Evolutionary conservation across 2,888 invertebrate genomes (phyloP), one percentile per base, ranked within the genome.

Genomic region (Tipula vernalis): DNA sequence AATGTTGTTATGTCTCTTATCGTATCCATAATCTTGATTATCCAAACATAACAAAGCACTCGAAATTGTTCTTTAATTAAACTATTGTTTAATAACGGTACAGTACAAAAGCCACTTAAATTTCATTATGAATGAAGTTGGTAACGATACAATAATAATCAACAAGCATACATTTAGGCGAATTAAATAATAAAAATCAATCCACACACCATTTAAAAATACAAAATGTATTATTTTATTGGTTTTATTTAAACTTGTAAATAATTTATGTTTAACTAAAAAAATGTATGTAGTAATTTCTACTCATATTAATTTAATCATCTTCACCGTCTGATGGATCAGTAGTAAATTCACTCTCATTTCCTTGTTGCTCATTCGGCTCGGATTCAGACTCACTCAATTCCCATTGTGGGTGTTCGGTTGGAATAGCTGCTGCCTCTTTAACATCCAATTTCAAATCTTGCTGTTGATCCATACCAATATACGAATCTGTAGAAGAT

Each of bases 381-480:
- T 96, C 96, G 87, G 96, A 95, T 90, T 98, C 98, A 86, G 98
- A 98, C 90, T 98, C 98, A 88, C 97, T 96, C 90, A 98, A 96
- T 90, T 98, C 98, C 98, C 99, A 99, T 92, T 98, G 98, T n/a
- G 98, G 98, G 92, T 98, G 98, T 90, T 97, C 96, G 86, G 95
- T 96, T 88, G 97, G 96, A 89, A 98, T 94, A 89, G 96, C 96
- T 88, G 97, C 96, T 39, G 98, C 98, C 92, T 98, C 98, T 92
- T 98, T 97, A 88, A 99, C 99, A 91, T 99, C 98, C 92, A 99
- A 92, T 95, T 98, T 98, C 90, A 99, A 96, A 91, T 98, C 98
- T 90, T 97, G 96, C 89, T 96, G 95, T 92, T 98, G 98, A 92
- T 99, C 99, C 93, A 98, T 97, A 88, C 99, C 99, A 89, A 99